Percentiles rank a stretch among this genome's conserved stretches.
phyloP scores from a whole-genome alignment of 1,140 invertebrate genomes.

The Bombus cullumanus region DNA sequence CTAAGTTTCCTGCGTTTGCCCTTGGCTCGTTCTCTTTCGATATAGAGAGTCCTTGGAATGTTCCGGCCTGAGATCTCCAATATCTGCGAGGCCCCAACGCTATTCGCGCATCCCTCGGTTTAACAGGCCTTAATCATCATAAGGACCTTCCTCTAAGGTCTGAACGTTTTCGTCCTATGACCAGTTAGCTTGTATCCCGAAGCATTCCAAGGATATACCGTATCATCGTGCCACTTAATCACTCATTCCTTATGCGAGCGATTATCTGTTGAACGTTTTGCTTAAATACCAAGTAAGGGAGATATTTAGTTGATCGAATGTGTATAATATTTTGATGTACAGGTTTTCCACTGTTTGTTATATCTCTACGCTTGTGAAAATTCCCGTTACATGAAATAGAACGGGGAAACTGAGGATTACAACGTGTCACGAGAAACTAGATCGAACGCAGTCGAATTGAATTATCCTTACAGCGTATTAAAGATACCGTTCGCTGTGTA shows the following conservation, averaged over 20 bases:
- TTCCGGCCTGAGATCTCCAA: conserved; percentile 69
- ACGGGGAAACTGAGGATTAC: conserved; percentile 48
- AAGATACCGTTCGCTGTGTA: conserved; percentile 60
- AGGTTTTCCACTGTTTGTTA: too few species aligned
- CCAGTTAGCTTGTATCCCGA: conserved; percentile 18
- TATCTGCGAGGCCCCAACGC: conserved; percentile 70
- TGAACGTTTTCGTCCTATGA: conserved; percentile 69
- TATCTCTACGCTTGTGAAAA: background rate
- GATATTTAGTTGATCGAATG: conserved; percentile 10
- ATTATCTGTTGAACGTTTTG: conserved; percentile 9
- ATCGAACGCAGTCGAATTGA: conserved; percentile 75
- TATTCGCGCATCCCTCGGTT: conserved; percentile 73
- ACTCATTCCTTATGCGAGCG: conserved; percentile 13
- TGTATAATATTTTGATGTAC: background rate
- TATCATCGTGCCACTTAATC: conserved; percentile 32
- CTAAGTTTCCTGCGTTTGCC: background rate
- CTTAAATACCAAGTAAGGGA: background rate
- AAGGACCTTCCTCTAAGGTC: conserved; percentile 66
- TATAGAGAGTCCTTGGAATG: conserved; percentile 70
- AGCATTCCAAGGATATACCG: conserved; percentile 5
- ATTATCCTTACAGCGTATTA: conserved; percentile 76
- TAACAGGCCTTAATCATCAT: conserved; percentile 77
- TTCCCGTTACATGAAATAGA: conserved; percentile 47
- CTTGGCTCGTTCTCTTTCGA: conserved; percentile 31
- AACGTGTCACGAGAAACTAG: conserved; percentile 64